These are phyloP conservation scores for Trachelus tabidus DNA, from an alignment of 2,888 invertebrate genomes.

Conservation along the genomic window DNA sequence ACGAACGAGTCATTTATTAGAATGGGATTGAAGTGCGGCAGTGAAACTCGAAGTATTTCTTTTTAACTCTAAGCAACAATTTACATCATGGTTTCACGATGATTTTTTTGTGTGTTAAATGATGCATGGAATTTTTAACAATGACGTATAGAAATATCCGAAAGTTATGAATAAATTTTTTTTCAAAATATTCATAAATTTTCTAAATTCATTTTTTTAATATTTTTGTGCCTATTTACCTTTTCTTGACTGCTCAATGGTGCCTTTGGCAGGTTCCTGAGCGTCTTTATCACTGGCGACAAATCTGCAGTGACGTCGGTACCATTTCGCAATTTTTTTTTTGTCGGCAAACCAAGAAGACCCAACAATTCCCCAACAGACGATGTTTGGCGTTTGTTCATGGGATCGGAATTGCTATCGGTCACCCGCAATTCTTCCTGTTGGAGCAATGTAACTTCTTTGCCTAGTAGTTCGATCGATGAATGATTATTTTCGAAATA, in stretches of 20 bases:
- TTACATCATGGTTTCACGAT: background rate
- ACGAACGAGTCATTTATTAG: background rate
- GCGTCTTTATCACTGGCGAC: background rate
- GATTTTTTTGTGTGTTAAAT: background rate
- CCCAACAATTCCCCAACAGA: slow-evolving; percentile 30
- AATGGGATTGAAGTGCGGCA: background rate
- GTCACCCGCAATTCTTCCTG: background rate
- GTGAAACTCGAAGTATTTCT: background rate
- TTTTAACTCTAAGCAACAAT: background rate
- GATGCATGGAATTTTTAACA: background rate
- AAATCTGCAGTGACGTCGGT: background rate
- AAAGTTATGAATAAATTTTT: background rate
- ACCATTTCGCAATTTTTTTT: background rate
- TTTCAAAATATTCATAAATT: background rate
- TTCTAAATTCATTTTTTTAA: background rate
- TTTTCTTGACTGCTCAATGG: background rate
- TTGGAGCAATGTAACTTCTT: background rate
- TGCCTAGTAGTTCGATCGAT: background rate
- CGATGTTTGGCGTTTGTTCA: slow-evolving; percentile 28
- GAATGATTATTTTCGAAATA: slow-evolving; percentile 42
- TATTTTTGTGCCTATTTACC: background rate
- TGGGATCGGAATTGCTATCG: background rate
- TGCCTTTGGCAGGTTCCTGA: background rate
- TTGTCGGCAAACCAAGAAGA: background rate
- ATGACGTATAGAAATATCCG: background rate